A percentile compares a stretch with the other conserved stretches of the same genome.
Evolutionary conservation across 2,113 vertebrate species (phyloP).

Genomic region (Pterophyllum scalare): DNA sequence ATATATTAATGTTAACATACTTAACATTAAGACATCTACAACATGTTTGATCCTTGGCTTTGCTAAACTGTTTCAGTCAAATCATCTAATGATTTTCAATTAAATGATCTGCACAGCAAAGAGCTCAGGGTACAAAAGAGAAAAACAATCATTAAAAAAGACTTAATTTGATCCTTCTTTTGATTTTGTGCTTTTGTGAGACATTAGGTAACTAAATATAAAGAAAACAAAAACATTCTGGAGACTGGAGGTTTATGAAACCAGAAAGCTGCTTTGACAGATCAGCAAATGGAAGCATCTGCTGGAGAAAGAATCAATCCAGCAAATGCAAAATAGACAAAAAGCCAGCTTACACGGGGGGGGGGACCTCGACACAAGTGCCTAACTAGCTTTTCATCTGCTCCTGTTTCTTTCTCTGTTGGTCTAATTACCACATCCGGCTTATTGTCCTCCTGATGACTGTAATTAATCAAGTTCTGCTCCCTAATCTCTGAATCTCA

Average conservation of each 20-base stretch:
- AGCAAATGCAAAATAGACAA: constrained; percentile 64
- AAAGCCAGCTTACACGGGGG: constrained; percentile 48
- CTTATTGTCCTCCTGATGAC: constrained; percentile 75
- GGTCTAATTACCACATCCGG: constrained; percentile 69
- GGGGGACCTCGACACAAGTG: constrained; percentile 41
- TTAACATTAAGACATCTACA: no score
- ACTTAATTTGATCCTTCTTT: no score
- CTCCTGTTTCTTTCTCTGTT: constrained; percentile 56
- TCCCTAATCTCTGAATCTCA: constrained; percentile 72
- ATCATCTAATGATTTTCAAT: not conserved
- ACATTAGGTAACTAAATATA: not conserved
- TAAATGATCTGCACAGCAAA: no score
- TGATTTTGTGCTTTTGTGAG: not conserved
- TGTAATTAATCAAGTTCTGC: constrained; percentile 76
- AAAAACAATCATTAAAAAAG: not conserved
- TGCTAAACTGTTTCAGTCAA: not conserved
- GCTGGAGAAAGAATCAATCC: constrained; percentile 51
- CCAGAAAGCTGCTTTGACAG: constrained; percentile 17
- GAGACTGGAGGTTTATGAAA: not conserved
- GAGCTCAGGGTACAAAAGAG: not conserved
- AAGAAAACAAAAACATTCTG: not conserved
- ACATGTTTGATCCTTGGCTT: rapidly evolving
- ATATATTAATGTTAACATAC: not conserved
- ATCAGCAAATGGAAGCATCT: constrained; percentile 66
- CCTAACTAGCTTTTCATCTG: constrained; percentile 65